Conservation (phyloP, 2,888 invertebrate genomes). For the Spisula subtruncata region DNA sequence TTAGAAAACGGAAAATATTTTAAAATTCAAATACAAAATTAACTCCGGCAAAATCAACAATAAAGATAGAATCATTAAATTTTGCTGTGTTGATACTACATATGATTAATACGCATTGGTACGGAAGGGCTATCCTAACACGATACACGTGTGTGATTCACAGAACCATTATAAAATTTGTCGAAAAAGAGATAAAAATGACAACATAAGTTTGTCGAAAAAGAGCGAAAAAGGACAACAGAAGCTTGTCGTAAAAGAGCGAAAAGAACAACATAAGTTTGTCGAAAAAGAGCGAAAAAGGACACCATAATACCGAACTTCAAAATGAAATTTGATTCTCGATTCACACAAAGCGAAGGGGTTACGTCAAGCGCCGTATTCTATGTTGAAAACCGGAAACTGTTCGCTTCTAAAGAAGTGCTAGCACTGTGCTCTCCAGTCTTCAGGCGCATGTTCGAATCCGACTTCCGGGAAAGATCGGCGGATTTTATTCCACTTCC, state of each 20-base stretch:
- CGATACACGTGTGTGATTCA: too few relatives aligned
- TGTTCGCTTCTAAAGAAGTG: slow-evolving; percentile 68
- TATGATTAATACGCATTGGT: too few relatives aligned
- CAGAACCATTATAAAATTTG: too few relatives aligned
- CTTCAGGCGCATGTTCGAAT: slow-evolving; percentile 72
- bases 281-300: neutral
- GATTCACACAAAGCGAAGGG: slow-evolving; percentile 60
- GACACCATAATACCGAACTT: neutral
- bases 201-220: too few relatives aligned
- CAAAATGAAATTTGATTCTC: slow-evolving; percentile 56
- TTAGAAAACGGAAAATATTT: neutral
- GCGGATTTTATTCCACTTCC: slow-evolving; percentile 71
- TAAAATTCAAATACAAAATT: neutral
- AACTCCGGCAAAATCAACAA: too few relatives aligned
- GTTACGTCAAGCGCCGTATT: slow-evolving; percentile 66
- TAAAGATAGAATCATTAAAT: too few relatives aligned
- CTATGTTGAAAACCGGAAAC: slow-evolving; percentile 67
- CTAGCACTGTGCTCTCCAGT: slow-evolving; percentile 74
- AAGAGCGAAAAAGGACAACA: too few relatives aligned
- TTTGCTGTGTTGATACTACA: neutral
- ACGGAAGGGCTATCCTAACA: too few relatives aligned
- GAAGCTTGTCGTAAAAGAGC: too few relatives aligned
- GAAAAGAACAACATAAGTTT: too few relatives aligned
- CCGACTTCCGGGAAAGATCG: slow-evolving; percentile 71
- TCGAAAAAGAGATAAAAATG: too few relatives aligned